phyloP scores from a whole-genome alignment of 2,797 vertebrate genomes.

The Sebastes umbrosus region DNA sequence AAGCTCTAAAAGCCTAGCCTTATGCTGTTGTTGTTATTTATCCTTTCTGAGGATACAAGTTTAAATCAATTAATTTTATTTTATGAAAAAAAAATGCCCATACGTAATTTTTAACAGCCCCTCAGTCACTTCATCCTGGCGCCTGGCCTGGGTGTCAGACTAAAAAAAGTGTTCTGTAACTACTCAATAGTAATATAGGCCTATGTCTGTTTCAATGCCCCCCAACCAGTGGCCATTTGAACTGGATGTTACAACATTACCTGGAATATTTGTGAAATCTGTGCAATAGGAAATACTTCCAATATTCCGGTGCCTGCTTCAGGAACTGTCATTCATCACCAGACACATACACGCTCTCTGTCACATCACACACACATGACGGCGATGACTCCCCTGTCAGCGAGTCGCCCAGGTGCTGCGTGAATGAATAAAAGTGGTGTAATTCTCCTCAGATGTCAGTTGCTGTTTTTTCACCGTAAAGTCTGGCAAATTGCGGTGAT shows the following conservation, averaged over 20 bases:
- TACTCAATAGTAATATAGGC: too few relatives aligned
- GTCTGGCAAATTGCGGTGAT: conserved; percentile 37
- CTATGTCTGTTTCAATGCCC: not conserved
- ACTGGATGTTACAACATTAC: not conserved
- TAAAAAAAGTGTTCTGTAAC: too few relatives aligned
- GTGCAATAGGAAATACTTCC: not conserved
- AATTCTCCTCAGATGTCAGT: conserved; percentile 35
- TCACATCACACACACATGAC: conserved; percentile 9
- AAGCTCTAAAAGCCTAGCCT: too few relatives aligned
- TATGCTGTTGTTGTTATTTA: too few relatives aligned
- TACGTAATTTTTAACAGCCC: too few relatives aligned
- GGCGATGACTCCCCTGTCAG: conserved; percentile 2
- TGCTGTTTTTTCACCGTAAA: conserved; percentile 23
- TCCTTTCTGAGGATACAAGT: too few relatives aligned
- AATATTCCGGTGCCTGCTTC: not conserved
- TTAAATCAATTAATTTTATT: too few relatives aligned
- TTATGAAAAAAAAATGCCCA: too few relatives aligned
- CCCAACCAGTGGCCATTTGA: not conserved
- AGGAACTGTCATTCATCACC: not conserved
- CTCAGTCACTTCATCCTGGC: too few relatives aligned
- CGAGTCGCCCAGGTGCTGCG: conserved; percentile 16
- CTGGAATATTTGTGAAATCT: not conserved
- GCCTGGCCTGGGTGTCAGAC: too few relatives aligned
- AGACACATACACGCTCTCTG: not conserved
- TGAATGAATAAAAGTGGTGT: not conserved